A percentile compares a stretch with the other conserved stretches of the same genome.
These are phyloP conservation scores for Pseudococcus viburni DNA, from an alignment of 2,888 invertebrate species.

Conservation along the genomic window DNA sequence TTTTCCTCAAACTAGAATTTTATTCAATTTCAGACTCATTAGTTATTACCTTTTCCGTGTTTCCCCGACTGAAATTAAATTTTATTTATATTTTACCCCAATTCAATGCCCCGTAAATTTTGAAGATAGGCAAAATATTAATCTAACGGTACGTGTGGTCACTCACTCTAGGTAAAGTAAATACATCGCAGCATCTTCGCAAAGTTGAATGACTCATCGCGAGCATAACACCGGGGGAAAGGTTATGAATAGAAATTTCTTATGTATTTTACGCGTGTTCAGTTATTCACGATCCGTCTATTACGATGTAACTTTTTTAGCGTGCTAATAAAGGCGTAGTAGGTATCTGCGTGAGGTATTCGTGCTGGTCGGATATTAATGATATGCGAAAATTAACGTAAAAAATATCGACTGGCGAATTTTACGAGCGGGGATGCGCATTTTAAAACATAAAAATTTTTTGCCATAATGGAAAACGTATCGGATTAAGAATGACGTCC, in stretches of 20 bases:
- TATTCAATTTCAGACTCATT: no score
- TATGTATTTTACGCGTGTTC: neutral
- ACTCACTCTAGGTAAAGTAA: no score
- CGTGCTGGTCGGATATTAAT: constrained; percentile 28
- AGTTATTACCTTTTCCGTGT: no score
- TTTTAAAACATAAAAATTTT: constrained; percentile 1
- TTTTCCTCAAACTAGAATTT: no score
- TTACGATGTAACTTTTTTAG: constrained; percentile 5
- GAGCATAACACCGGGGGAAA: neutral
- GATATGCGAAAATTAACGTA: constrained; percentile 15
- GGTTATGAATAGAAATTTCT: constrained; percentile 2
- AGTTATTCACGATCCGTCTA: neutral
- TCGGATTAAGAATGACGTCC: constrained; percentile 3
- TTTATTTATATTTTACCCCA: no score
- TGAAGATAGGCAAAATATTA: no score
- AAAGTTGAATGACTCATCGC: neutral
- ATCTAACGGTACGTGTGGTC: no score
- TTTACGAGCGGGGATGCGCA: constrained; percentile 26
- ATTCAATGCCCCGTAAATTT: no score
- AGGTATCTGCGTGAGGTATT: neutral
- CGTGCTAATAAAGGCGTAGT: constrained; percentile 11
- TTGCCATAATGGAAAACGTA: neutral
- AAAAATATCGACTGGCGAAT: constrained; percentile 11
- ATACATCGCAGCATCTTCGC: neutral
- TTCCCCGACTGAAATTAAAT: no score